These are phyloP conservation scores for Mythimna vitellina DNA, from an alignment of 2,888 invertebrate genomes.

Conservation along the genomic window DNA sequence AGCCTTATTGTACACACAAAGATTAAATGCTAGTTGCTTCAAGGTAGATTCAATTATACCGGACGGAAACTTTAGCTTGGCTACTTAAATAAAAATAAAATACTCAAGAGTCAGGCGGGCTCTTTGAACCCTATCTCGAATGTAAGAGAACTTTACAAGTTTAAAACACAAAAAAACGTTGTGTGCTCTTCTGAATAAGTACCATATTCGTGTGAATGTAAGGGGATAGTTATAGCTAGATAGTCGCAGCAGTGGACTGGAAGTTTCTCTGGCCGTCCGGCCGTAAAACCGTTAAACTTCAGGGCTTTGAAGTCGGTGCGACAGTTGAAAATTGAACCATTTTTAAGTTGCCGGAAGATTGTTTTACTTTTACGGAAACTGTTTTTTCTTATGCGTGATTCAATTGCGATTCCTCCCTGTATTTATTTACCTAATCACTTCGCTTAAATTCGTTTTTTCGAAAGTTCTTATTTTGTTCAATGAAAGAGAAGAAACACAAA, in stretches of 20 bases:
- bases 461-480: background rate
- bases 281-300: slow-evolving; percentile 67
- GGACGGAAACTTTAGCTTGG: slow-evolving; percentile 45
- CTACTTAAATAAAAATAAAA: slow-evolving; percentile 51
- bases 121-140: slow-evolving; percentile 57
- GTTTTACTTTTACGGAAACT: slow-evolving; percentile 44
- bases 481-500: background rate
- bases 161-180: slow-evolving; percentile 13
- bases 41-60: slow-evolving; percentile 62
- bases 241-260: slow-evolving; percentile 48
- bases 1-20: slow-evolving; percentile 17
- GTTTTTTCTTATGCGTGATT: slow-evolving; percentile 31
- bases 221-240: slow-evolving; percentile 30
- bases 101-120: slow-evolving; percentile 36
- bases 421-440: slow-evolving; percentile 12
- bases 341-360: slow-evolving; percentile 54
- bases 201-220: slow-evolving; percentile 41
- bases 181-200: slow-evolving; percentile 37
- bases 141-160: slow-evolving; percentile 46
- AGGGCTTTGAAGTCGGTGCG: slow-evolving; percentile 60
- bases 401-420: slow-evolving; percentile 28
- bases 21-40: slow-evolving; percentile 26
- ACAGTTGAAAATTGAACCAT: slow-evolving; percentile 64
- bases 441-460: slow-evolving; percentile 1
- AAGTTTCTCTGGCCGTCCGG: slow-evolving; percentile 49